These are phyloP conservation scores for Lottia gigantea DNA, from an alignment of 2,888 invertebrate species.

Conservation along the genomic window DNA sequence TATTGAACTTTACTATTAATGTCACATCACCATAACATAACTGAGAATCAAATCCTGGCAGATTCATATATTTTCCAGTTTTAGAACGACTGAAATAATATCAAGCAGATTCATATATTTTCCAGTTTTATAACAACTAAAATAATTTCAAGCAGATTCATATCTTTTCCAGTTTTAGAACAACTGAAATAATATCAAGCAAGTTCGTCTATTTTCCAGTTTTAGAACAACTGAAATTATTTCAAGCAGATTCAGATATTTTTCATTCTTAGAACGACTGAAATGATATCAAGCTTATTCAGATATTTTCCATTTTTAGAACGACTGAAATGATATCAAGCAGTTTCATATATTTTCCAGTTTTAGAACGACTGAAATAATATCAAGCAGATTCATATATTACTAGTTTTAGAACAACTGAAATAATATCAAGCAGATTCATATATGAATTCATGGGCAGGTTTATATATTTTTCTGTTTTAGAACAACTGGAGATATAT, in stretches of 20 bases:
- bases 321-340: no score
- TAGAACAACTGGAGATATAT: no score
- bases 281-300: slow-evolving; percentile 8
- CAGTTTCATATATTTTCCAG: slow-evolving; percentile 16
- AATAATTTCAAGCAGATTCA: neutral
- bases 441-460: no score
- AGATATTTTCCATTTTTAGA: no score
- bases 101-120: slow-evolving; percentile 70
- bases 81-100: slow-evolving; percentile 34
- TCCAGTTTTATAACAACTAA: slow-evolving; percentile 34
- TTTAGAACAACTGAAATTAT: slow-evolving; percentile 33
- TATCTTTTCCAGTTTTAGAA: no score
- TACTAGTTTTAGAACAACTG: no score
- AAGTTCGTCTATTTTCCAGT: slow-evolving; percentile 15
- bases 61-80: slow-evolving; percentile 48
- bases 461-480: no score
- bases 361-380: slow-evolving; percentile 34
- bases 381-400: no score
- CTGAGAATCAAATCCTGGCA: slow-evolving; percentile 90
- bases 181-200: no score
- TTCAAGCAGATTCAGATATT: neutral
- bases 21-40: slow-evolving; percentile 92
- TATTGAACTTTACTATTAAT: slow-evolving; percentile 77
- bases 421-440: no score
- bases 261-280: slow-evolving; percentile 36